Base-by-base conservation (phyloP, 2,113 vertebrate species). In the Macquaria ambigua region DNA sequence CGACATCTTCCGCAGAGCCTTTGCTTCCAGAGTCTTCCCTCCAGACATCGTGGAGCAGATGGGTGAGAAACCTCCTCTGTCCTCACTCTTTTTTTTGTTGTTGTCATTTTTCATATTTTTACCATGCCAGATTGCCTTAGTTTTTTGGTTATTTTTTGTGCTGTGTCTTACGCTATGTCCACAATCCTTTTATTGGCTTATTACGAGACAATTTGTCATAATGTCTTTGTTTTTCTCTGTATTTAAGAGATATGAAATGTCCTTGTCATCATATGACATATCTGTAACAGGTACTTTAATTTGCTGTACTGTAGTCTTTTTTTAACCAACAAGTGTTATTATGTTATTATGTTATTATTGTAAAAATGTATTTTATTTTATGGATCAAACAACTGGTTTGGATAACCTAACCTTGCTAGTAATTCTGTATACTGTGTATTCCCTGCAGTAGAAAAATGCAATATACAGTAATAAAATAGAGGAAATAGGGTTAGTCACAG, bases 1-100 rank as follows among this genome's bases (percentile, higher is more conserved):
- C 0, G 98, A 97, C 82, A 99, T 99, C 88, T 99, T 99, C 93
- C 96, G 98, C 69, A 93, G 98, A 90, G 98, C 98, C 10, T 99
- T 99, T 81, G 98, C 98, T 64, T 99, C 98, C 20, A 94, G 98
- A 70, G 98, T 99, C 68, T 99, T 99, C 85, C 98, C 98, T 59
- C 98, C 98, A 1, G 98, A 99, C 89, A 99, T 99, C 10, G 98
- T 99, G 90, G 98, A 99, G 81, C 98, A 99, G 87, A 99, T 99
- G 98, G 98, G 98, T 99, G 75, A 92, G 83, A 70, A 21, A 1
- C 0, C 3, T 1, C 3, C 5, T 15, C 23, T 10, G 0, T 41
- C 41, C 16, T 74, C 11, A n/a, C 5, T 31, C 12, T n/a, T 25
- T 15, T 15, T n/a, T 28, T 52, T 8, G 9, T 34, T 34, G 34